Conservation (phyloP, 2,113 vertebrate species). For the Silurus glanis region DNA sequence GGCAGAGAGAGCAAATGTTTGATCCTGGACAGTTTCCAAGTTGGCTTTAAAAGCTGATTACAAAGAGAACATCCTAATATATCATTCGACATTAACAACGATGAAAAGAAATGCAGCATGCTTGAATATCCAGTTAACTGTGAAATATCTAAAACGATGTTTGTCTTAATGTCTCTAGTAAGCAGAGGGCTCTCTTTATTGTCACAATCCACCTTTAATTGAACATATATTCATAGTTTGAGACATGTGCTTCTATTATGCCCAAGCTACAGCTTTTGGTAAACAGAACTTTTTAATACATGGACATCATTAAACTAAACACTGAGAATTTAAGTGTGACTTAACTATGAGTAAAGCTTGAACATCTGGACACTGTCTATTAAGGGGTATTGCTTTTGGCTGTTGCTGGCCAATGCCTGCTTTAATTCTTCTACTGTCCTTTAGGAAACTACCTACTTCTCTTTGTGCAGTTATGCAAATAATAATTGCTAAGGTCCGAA, state of each 20-base stretch:
- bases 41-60: neutral
- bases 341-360: neutral
- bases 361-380: neutral
- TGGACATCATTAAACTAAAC: neutral
- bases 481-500: neutral
- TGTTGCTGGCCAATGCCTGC: neutral
- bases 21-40: neutral
- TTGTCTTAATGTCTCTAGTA: neutral
- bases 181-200: constrained; percentile 14
- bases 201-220: neutral
- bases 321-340: neutral
- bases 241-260: neutral
- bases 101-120: neutral
- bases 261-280: neutral
- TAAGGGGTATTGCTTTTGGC: neutral
- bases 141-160: neutral
- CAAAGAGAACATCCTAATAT: neutral
- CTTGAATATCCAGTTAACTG: neutral
- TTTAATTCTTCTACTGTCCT: neutral
- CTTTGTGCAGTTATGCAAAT: constrained; percentile 22
- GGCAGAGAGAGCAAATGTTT: neutral
- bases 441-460: constrained; percentile 45
- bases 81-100: neutral
- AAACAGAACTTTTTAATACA: neutral
- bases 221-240: neutral